Percentiles rank a stretch among this genome's conserved stretches.
These are phyloP conservation scores for Clivina fossor DNA, from an alignment of 2,888 invertebrate species.

Conservation along the genomic window DNA sequence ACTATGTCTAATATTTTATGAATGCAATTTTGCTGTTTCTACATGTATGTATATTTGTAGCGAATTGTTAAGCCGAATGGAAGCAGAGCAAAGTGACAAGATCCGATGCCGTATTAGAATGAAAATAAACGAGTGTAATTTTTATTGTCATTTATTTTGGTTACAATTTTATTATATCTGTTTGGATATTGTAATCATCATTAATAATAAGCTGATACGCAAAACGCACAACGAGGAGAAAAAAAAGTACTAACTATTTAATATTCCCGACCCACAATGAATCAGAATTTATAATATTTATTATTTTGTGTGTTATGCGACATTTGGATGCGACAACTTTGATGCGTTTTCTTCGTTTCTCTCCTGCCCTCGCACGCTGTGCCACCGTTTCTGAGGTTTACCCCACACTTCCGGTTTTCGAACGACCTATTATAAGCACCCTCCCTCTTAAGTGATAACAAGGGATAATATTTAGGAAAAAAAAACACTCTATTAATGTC, in stretches of 20 bases:
- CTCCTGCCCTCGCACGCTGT: too few relatives aligned
- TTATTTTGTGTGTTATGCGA: slow-evolving; percentile 12
- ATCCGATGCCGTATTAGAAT: slow-evolving; percentile 34
- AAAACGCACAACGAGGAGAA: slow-evolving; percentile 14
- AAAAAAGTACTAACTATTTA: slow-evolving; percentile 31
- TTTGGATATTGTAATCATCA: slow-evolving; percentile 35
- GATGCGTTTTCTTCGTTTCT: too few relatives aligned
- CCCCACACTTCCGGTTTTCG: too few relatives aligned
- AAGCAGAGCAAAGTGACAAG: slow-evolving; percentile 21
- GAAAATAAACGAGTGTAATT: slow-evolving; percentile 37
- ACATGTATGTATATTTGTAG: too few relatives aligned
- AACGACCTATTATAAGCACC: too few relatives aligned
- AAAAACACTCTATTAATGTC: too few relatives aligned
- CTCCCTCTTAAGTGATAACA: too few relatives aligned
- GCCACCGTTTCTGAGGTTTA: too few relatives aligned
- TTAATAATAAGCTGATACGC: slow-evolving; percentile 33
- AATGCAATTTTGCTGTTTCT: too few relatives aligned
- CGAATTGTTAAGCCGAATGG: too few relatives aligned
- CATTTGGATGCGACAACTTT: slow-evolving; percentile 18
- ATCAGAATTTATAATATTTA: slow-evolving; percentile 32
- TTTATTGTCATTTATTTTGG: slow-evolving; percentile 38
- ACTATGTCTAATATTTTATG: too few relatives aligned
- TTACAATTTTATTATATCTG: slow-evolving; percentile 39
- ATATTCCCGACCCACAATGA: slow-evolving; percentile 31
- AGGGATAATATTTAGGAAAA: too few relatives aligned